phyloP scores from a whole-genome alignment of 2,113 vertebrate genomes.

The Aepyceros melampus region DNA sequence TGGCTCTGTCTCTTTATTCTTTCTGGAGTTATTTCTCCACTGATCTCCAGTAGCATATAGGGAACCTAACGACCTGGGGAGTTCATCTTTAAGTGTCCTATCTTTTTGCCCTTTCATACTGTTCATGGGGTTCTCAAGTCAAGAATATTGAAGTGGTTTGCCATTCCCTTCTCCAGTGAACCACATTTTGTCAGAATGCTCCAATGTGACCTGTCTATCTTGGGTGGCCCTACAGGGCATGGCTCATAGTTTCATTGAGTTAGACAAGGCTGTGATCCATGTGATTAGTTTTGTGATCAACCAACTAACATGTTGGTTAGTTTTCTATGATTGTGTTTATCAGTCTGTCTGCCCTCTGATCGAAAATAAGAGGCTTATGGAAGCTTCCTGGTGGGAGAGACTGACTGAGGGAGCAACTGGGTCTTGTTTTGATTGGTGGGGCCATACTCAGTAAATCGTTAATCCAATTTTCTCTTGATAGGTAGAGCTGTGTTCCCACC shows the following conservation, averaged over 20 bases:
- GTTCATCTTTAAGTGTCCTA: not conserved
- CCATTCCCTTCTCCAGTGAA: not conserved
- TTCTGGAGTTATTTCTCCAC: not conserved
- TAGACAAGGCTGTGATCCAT: not conserved
- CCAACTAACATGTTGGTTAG: not conserved
- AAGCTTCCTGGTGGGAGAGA: no score
- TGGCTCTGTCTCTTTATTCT: not conserved
- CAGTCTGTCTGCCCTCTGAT: not conserved
- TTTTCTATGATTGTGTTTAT: not conserved
- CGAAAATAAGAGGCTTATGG: no score
- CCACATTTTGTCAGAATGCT: not conserved
- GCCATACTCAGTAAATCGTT: no score
- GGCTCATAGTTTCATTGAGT: not conserved
- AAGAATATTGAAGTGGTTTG: not conserved
- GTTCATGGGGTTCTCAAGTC: not conserved
- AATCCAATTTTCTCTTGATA: no score
- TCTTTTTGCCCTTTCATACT: not conserved
- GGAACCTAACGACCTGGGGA: not conserved
- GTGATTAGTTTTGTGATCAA: no score
- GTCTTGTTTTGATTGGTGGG: no score
- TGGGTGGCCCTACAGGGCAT: not conserved
- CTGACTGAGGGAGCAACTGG: no score
- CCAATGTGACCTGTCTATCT: rapidly evolving
- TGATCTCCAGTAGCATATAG: not conserved
- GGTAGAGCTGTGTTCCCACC: no score